phyloP scores from a whole-genome alignment of 2,797 vertebrate genomes.

The Lacerta viridis region DNA sequence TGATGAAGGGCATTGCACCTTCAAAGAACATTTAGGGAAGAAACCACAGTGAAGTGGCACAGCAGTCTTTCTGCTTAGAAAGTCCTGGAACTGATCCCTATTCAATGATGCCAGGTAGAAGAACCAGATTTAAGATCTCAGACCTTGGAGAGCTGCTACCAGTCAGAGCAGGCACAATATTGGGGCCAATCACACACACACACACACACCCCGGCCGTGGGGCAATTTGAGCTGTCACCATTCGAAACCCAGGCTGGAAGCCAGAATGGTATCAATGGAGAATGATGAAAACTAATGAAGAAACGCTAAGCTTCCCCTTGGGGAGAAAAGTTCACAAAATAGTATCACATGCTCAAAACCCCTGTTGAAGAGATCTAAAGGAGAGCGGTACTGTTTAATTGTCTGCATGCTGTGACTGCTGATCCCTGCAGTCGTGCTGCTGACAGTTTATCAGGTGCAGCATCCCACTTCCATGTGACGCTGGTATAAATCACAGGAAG shows the following conservation, averaged over 20 bases:
- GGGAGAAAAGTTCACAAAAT: slow-evolving; percentile 20
- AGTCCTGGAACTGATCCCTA: not conserved
- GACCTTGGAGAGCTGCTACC: not conserved
- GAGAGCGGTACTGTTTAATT: not conserved
- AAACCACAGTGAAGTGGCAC: not conserved
- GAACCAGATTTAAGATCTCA: not conserved
- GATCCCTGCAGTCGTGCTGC: not conserved
- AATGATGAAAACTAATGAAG: not conserved
- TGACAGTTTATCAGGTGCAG: slow-evolving; percentile 26
- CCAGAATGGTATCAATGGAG: not conserved
- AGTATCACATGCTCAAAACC: not conserved
- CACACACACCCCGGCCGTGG: not conserved
- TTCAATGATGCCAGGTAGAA: not conserved
- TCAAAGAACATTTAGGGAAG: not conserved
- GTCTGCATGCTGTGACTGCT: slow-evolving; percentile 12
- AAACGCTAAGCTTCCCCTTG: slow-evolving; percentile 11
- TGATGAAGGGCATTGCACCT: not conserved
- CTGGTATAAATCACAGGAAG: slow-evolving; percentile 21
- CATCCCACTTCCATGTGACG: accelerated
- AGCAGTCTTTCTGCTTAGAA: not conserved
- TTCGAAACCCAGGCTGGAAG: not conserved
- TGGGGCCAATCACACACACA: not conserved
- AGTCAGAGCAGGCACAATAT: not conserved
- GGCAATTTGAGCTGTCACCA: not conserved
- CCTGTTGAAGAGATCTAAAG: slow-evolving; percentile 40